Conservation (phyloP, 2,888 invertebrate genomes). For the Coleophora deauratella region DNA sequence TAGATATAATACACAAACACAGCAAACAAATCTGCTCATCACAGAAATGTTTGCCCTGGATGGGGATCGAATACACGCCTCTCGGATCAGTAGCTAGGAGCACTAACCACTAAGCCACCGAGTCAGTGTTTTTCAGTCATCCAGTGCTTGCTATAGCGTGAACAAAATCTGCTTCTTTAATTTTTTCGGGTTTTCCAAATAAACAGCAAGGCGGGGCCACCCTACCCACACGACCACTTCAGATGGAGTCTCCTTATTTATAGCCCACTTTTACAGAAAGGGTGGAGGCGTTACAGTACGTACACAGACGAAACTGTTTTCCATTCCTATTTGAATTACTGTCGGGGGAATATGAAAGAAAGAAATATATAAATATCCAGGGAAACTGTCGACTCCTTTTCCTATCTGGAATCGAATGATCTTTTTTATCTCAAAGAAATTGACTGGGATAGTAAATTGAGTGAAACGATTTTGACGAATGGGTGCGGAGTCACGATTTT, state of each 20-base stretch:
- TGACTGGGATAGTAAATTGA: no score
- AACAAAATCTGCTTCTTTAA: no score
- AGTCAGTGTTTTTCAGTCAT: no score
- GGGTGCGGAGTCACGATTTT: not conserved
- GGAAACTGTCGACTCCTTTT: not conserved
- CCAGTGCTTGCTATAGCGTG: no score
- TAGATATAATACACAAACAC: no score
- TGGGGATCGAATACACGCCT: no score
- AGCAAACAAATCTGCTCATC: no score
- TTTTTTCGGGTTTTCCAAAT: slow-evolving; percentile 8
- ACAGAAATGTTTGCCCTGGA: no score
- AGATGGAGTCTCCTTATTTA: slow-evolving; percentile 19
- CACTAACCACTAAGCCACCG: no score
- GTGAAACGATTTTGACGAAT: no score
- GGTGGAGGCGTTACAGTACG: slow-evolving; percentile 5
- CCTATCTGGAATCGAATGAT: not conserved
- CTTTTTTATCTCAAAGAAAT: not conserved
- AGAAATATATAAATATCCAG: slow-evolving; percentile 5
- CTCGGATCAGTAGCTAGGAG: no score
- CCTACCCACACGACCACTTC: slow-evolving; percentile 13
- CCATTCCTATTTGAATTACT: slow-evolving; percentile 10
- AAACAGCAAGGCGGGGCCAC: slow-evolving; percentile 9
- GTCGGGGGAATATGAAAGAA: slow-evolving; percentile 6
- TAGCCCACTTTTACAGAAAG: slow-evolving; percentile 19
- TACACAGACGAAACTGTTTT: slow-evolving; percentile 4